Conservation (phyloP, 2,113 vertebrate species). For the Lates calcarifer region DNA sequence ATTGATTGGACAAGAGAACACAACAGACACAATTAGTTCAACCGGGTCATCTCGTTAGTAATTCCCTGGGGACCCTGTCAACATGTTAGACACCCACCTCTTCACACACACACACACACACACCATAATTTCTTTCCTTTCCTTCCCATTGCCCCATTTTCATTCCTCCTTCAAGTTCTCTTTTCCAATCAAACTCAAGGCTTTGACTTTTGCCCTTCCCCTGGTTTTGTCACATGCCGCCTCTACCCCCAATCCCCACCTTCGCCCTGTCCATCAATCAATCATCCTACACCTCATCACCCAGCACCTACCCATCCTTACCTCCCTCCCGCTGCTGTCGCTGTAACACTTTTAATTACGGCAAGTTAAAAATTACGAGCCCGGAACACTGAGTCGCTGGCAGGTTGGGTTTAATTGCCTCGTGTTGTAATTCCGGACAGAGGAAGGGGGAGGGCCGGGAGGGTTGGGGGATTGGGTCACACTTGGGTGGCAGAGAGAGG, state of each 20-base stretch:
- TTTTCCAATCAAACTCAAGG: constrained; percentile 59
- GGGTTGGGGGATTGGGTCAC: constrained; percentile 23
- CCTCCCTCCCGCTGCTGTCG: constrained; percentile 44
- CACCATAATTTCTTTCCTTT: background rate
- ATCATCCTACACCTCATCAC: constrained; percentile 36
- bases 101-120: constrained; percentile 23
- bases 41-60: constrained; percentile 70
- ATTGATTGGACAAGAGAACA: constrained; percentile 80
- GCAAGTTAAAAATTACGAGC: constrained; percentile 81
- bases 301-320: constrained; percentile 35
- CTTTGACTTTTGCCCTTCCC: constrained; percentile 54
- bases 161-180: constrained; percentile 19
- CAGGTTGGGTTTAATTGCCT: constrained; percentile 81
- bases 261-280: constrained; percentile 59
- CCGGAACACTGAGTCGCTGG: constrained; percentile 66
- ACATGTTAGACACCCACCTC: constrained; percentile 51
- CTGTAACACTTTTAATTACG: constrained; percentile 83
- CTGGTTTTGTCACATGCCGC: constrained; percentile 16
- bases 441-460: background rate
- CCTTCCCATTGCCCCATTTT: background rate
- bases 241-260: constrained; percentile 3
- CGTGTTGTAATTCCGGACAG: constrained; percentile 77
- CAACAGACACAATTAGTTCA: constrained; percentile 80
- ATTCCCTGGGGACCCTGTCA: constrained; percentile 52
- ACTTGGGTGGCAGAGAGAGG: constrained; percentile 18